Conservation (phyloP, 2,113 vertebrate genomes). For the Mus spicilegus region DNA sequence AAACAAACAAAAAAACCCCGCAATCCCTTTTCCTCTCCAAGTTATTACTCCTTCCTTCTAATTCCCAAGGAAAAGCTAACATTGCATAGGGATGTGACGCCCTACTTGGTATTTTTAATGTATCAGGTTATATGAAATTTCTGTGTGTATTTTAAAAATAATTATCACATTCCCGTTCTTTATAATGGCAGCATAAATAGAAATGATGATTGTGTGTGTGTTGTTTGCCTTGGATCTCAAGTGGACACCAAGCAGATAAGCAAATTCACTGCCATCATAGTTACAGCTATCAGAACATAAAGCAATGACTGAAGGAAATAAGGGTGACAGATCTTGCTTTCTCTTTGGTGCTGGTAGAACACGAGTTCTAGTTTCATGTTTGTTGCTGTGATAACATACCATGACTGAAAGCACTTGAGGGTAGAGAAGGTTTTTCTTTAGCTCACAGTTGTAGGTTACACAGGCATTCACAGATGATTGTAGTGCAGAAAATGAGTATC, state of each 20-base stretch:
- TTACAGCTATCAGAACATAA: not conserved
- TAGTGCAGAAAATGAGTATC: not conserved
- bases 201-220: not conserved
- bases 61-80: not conserved
- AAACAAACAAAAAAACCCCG: too few species aligned
- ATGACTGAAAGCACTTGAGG: not conserved
- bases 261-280: not conserved
- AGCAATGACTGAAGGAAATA: not conserved
- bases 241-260: not conserved
- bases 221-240: not conserved
- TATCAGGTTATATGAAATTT: not conserved
- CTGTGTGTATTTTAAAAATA: conserved; percentile 7
- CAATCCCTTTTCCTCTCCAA: not conserved
- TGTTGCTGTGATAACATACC: not conserved
- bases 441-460: not conserved
- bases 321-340: not conserved
- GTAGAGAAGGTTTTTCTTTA: not conserved
- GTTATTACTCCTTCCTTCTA: not conserved
- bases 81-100: not conserved
- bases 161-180: not conserved
- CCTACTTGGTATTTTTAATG: not conserved
- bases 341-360: conserved; percentile 16
- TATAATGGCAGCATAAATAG: not conserved
- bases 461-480: not conserved
- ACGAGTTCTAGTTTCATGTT: not conserved